Percentiles rank a stretch among this genome's conserved stretches.
phyloP scores from a whole-genome alignment of 2,113 vertebrate species.

The Hippocampus barbouri region DNA sequence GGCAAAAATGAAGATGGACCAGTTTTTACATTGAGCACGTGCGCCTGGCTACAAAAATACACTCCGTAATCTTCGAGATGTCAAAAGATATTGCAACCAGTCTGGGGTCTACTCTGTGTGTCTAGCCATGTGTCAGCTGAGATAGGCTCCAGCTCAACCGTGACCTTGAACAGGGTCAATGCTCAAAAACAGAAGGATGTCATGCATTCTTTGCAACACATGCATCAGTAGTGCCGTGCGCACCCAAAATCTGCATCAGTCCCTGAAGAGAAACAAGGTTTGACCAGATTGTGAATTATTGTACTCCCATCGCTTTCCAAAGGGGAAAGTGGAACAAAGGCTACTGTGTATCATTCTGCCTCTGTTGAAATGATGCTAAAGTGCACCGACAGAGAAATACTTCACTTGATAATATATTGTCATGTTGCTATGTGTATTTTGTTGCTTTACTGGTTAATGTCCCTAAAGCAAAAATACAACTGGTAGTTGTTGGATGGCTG shows the following conservation, averaged over 20 bases:
- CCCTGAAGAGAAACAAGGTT: slow-evolving; percentile 20
- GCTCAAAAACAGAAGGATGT: neutral
- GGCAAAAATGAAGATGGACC: too few relatives aligned
- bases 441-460: too few relatives aligned
- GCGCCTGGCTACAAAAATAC: too few relatives aligned
- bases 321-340: slow-evolving; percentile 49
- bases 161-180: neutral
- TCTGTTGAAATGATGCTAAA: slow-evolving; percentile 46
- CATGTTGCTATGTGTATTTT: neutral
- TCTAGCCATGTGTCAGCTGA: neutral
- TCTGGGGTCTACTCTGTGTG: neutral
- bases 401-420: slow-evolving; percentile 5
- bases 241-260: slow-evolving; percentile 40
- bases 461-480: too few relatives aligned
- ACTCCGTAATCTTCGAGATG: too few relatives aligned
- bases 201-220: slow-evolving; percentile 4
- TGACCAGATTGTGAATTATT: slow-evolving; percentile 38
- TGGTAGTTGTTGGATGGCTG: too few relatives aligned
- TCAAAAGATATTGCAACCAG: too few relatives aligned
- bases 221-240: slow-evolving; percentile 11
- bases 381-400: slow-evolving; percentile 30
- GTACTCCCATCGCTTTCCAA: slow-evolving; percentile 44
- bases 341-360: slow-evolving; percentile 30
- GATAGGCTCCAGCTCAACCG: neutral
- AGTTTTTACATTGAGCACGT: too few relatives aligned